Evolutionary conservation across 1,140 invertebrate species (phyloP).

Genomic region (Drosophila malerkotliana): DNA sequence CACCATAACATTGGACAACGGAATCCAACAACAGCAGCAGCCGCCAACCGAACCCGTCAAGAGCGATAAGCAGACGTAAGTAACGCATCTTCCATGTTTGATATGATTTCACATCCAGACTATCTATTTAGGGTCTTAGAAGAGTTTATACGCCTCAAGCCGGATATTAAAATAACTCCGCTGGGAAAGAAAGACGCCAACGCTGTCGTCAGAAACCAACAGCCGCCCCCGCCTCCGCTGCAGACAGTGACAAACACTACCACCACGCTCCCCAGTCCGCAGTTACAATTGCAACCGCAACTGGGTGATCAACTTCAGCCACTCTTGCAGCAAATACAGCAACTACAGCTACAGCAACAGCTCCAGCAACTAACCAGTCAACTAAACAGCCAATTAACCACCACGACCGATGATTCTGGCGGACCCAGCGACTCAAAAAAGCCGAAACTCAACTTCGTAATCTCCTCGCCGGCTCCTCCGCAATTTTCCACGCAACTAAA

Average conservation of each 20-base stretch:
- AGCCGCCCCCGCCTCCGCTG: slow-evolving; percentile 26
- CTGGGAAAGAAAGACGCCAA: slow-evolving; percentile 60
- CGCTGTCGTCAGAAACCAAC: slow-evolving; percentile 11
- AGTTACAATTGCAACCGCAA: slow-evolving; percentile 62
- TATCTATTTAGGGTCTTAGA: slow-evolving; percentile 69
- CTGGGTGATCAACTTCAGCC: slow-evolving; percentile 48
- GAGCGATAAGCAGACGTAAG: slow-evolving; percentile 59
- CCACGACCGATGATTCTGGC: slow-evolving; percentile 28
- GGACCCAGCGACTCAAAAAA: slow-evolving; percentile 75
- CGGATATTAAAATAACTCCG: slow-evolving; percentile 84
- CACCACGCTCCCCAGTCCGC: slow-evolving; percentile 9
- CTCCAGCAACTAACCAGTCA: slow-evolving; percentile 67
- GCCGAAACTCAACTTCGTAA: slow-evolving; percentile 84
- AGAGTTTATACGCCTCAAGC: slow-evolving; percentile 84
- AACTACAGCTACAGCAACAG: slow-evolving; percentile 63
- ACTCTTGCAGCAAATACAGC: slow-evolving; percentile 60
- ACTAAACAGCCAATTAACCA: slow-evolving; percentile 49
- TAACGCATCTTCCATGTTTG: not conserved
- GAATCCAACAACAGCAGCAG: slow-evolving; percentile 78
- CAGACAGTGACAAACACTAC: slow-evolving; percentile 19
- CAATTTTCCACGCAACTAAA: slow-evolving; percentile 21
- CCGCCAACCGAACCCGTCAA: slow-evolving; percentile 61
- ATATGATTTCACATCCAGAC: not conserved
- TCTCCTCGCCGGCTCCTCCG: slow-evolving; percentile 59
- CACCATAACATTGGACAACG: slow-evolving; percentile 85